Evolutionary conservation across 2,113 vertebrate genomes (phyloP).

Genomic region (Papio anubis): DNA sequence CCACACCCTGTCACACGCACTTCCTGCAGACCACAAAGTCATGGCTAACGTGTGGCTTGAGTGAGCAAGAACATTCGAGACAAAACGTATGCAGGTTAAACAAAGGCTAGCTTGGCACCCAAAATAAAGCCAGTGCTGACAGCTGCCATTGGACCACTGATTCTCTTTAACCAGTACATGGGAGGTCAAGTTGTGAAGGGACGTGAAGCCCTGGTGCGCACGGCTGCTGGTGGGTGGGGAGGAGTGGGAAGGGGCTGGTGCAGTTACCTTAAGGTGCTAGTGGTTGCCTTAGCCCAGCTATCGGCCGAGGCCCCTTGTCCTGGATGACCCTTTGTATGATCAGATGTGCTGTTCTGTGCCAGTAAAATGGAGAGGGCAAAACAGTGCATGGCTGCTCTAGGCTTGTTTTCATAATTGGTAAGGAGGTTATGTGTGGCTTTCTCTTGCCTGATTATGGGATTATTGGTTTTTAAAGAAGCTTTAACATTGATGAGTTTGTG

Average conservation of each 20-base stretch:
- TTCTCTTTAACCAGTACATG: rapidly evolving
- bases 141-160: rapidly evolving
- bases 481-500: not conserved
- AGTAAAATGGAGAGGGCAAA: rapidly evolving
- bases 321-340: rapidly evolving
- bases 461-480: not conserved
- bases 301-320: not conserved
- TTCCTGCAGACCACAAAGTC: not conserved
- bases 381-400: rapidly evolving
- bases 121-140: not conserved
- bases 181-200: not conserved
- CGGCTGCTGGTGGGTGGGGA: rapidly evolving
- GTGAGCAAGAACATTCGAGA: rapidly evolving
- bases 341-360: rapidly evolving
- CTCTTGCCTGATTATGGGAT: not conserved
- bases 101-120: rapidly evolving
- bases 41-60: not conserved
- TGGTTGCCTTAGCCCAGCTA: too few species aligned
- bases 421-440: too few species aligned
- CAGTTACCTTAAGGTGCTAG: rapidly evolving
- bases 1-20: rapidly evolving
- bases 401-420: rapidly evolving
- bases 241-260: rapidly evolving
- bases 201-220: rapidly evolving
- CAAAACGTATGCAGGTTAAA: rapidly evolving